Evolutionary conservation across 37 sponge, comb jelly and placozoan genomes (phyloP), one percentile per base, ranked within the genome.

Genomic region (Chondrosia reniformis): DNA sequence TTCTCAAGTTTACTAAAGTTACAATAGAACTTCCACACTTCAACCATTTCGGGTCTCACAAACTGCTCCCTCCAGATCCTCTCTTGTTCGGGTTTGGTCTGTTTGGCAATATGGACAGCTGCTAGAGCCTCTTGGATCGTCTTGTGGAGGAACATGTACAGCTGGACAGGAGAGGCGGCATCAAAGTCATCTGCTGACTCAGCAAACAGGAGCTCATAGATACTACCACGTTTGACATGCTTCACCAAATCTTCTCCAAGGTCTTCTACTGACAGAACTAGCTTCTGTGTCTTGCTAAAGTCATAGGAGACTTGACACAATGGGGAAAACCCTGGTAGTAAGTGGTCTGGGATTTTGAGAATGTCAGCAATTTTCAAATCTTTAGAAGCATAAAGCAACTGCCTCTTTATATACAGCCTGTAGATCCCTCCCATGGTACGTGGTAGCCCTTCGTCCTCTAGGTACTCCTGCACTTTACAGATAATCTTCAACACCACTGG

Each of bases 401-500:
- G 72, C n/a, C 72, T 41, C 24, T 1, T 41, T 17, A 69, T 34
- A 25, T 39, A 69, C 12, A 6, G 44, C 41, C 42, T 40, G 21
- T 69, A 69, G 41, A 69, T 69, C n/a, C 72, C 72, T 25, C 44
- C 42, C 72, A 69, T 69, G 40, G 72, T 34, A 7, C 22, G 41
- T n/a, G 72, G 72, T 1, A 69, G 72, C n/a, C 21, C 42, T 3
- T 1, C 36, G 25, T 24, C 36, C 17, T 44, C 72, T 7, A 69
- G 72, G 72, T 25, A 39, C n/a, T 34, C 22, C n/a, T 17, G 42
- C 42, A 69, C 72, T 44, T 40, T 24, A 39, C 72, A 69, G n/a
- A 69, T 44, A 6, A 69, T 69, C 44, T 69, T 69, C 72, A 69
- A 5, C 8, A 69, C 72, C 32, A 69, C 72, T 17, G 72, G 72